Conservation (phyloP, 2,888 invertebrate genomes). For the Amblyjoppa proteus region DNA sequence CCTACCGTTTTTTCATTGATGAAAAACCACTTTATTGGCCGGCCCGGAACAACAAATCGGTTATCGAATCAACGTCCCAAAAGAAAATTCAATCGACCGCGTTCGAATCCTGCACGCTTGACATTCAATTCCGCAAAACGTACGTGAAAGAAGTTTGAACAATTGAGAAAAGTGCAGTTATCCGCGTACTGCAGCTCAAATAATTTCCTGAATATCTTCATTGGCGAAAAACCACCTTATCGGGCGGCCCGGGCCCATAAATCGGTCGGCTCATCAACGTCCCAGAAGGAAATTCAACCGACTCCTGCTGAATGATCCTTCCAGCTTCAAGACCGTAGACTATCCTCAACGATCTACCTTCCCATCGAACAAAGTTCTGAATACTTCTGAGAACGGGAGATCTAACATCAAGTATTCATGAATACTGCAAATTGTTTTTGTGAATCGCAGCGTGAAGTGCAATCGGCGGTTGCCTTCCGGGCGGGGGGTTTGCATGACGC, state of each 20-base stretch:
- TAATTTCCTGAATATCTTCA: background rate
- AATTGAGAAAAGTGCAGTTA: background rate
- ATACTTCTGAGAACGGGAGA: background rate
- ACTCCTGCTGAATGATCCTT: too few relatives aligned
- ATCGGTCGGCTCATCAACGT: background rate
- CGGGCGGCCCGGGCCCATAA: background rate
- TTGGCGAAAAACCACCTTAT: background rate
- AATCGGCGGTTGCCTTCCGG: background rate
- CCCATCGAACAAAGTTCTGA: background rate
- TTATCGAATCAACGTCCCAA: background rate
- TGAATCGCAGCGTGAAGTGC: background rate
- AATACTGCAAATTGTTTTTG: background rate
- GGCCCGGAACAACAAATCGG: background rate
- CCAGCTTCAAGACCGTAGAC: too few relatives aligned
- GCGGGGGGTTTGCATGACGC: constrained; percentile 2
- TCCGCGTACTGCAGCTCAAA: background rate
- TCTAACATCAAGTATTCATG: background rate
- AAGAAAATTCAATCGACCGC: too few relatives aligned
- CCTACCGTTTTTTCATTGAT: background rate
- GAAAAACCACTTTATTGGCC: background rate
- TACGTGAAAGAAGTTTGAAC: background rate
- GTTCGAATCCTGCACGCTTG: too few relatives aligned
- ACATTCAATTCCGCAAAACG: background rate
- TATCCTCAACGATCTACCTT: too few relatives aligned
- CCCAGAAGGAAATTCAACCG: too few relatives aligned